phyloP scores from a whole-genome alignment of 2,113 vertebrate genomes.

The Meles meles region DNA sequence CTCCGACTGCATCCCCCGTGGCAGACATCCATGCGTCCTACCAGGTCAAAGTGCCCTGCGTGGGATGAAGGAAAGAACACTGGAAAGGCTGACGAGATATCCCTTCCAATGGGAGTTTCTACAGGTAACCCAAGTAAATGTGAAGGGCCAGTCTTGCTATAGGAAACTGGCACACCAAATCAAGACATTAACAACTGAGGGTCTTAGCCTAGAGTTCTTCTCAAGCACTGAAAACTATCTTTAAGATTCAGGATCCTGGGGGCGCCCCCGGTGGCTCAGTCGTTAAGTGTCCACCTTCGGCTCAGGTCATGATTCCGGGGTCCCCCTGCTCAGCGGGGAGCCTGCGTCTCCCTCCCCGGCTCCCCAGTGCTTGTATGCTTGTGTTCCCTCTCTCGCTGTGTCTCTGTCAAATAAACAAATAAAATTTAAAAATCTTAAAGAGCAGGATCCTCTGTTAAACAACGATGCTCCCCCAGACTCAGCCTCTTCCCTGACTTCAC shows the following conservation, averaged over 20 bases:
- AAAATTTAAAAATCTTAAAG: background rate
- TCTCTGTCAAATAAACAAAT: too few species aligned
- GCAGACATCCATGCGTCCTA: background rate
- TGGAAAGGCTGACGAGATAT: background rate
- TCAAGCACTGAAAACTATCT: background rate
- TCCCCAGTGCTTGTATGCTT: too few species aligned
- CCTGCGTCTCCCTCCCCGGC: too few species aligned
- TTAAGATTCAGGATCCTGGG: background rate
- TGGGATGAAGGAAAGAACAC: background rate
- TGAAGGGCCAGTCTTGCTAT: background rate
- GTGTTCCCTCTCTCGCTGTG: too few species aligned
- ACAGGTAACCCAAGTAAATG: background rate
- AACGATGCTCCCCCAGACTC: background rate
- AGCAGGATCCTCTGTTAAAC: background rate
- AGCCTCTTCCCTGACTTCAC: background rate
- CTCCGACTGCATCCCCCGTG: background rate
- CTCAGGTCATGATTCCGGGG: too few species aligned
- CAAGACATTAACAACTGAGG: background rate
- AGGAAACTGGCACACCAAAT: background rate
- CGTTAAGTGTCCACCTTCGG: too few species aligned
- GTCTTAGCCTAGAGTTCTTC: background rate
- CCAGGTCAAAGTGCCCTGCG: background rate
- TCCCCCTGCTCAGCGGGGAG: too few species aligned
- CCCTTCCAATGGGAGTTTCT: background rate
- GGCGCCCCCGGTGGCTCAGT: too few species aligned